A percentile compares a stretch with the other conserved stretches of the same genome.
These are phyloP conservation scores for Charanyca ferruginea DNA, from an alignment of 2,888 invertebrate genomes.

Conservation along the genomic window DNA sequence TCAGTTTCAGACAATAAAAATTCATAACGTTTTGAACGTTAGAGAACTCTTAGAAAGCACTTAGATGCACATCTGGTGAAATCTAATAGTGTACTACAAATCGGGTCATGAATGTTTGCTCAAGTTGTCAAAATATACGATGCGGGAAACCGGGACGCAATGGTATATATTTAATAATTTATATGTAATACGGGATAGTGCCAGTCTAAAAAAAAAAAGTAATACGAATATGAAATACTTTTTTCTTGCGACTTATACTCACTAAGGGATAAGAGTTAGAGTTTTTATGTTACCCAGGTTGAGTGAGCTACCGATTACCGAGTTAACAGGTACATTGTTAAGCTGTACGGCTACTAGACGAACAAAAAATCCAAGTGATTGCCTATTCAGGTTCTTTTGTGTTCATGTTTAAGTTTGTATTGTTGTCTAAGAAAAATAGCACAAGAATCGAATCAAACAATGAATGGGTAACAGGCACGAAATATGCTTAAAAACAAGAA, in stretches of 20 bases:
- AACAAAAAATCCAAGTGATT: constrained; percentile 56
- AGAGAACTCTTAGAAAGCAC: constrained; percentile 75
- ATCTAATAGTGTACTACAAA: constrained; percentile 61
- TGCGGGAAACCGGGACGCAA: constrained; percentile 55
- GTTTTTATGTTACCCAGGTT: constrained; percentile 48
- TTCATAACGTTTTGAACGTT: constrained; percentile 79
- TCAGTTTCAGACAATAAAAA: constrained; percentile 88
- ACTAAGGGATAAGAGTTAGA: constrained; percentile 23
- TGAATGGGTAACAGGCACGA: constrained; percentile 30
- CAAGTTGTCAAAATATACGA: constrained; percentile 69
- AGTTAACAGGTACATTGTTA: constrained; percentile 64
- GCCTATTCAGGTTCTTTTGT: constrained; percentile 55
- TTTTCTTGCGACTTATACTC: constrained; percentile 25
- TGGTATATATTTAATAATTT: background rate
- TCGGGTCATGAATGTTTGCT: constrained; percentile 51
- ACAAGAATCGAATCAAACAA: constrained; percentile 44
- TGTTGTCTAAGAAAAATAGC: constrained; percentile 49
- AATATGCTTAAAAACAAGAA: constrained; percentile 15
- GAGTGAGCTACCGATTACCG: constrained; percentile 56
- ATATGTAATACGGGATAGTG: background rate
- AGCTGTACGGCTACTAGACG: constrained; percentile 41
- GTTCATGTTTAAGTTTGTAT: constrained; percentile 49
- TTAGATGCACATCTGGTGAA: constrained; percentile 80
- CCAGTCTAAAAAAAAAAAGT: constrained; percentile 4
- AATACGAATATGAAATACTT: background rate